These are phyloP conservation scores for Neolamprologus ventralis DNA, from an alignment of 2,113 vertebrate species.

Conservation along the genomic window DNA sequence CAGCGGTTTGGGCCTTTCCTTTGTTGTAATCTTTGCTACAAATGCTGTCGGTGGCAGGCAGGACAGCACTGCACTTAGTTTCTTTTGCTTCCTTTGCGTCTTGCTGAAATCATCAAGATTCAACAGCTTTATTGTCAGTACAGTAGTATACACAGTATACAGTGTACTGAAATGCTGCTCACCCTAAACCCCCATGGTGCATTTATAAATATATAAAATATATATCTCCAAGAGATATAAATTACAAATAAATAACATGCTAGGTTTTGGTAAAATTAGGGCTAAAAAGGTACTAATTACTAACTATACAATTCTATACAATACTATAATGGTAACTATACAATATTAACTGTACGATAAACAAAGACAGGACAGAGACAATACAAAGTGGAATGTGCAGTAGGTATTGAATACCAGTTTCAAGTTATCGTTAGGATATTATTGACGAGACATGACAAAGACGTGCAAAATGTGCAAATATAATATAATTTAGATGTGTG, in stretches of 20 bases:
- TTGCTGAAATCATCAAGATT: no score
- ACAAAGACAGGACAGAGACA: background rate
- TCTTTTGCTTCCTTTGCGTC: background rate
- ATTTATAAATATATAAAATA: background rate
- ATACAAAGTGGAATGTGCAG: background rate
- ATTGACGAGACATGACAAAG: background rate
- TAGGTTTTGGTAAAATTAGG: background rate
- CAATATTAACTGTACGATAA: no score
- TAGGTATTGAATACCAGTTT: background rate
- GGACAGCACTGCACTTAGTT: background rate
- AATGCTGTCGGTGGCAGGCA: background rate
- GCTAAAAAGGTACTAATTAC: background rate
- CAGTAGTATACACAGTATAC: background rate
- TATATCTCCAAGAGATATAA: background rate
- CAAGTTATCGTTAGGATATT: fast-evolving
- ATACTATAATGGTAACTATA: no score
- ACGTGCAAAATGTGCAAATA: background rate
- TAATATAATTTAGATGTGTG: fast-evolving
- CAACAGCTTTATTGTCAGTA: background rate
- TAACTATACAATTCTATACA: no score
- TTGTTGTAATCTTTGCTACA: background rate
- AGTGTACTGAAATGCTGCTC: background rate
- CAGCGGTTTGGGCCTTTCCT: background rate
- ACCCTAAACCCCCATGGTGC: background rate
- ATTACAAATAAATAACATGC: no score